Evolutionary conservation across 2,888 invertebrate genomes (phyloP).

Genomic region (Prostheceraeus crozeri): DNA sequence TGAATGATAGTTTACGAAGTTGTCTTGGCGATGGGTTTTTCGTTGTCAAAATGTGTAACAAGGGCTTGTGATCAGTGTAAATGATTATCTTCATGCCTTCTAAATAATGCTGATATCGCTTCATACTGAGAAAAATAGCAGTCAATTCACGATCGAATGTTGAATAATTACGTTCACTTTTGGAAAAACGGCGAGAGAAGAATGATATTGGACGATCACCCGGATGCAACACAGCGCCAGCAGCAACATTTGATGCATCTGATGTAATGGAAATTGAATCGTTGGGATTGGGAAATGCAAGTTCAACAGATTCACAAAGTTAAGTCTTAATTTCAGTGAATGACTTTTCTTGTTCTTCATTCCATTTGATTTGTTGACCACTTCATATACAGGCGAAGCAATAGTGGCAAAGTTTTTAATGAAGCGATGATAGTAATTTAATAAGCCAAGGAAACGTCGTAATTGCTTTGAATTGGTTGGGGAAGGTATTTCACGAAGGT

Average conservation of each 20-base stretch:
- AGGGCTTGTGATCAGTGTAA: slow-evolving; percentile 44
- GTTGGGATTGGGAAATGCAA: slow-evolving; percentile 4
- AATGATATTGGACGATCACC: slow-evolving; percentile 38
- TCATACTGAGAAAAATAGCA: slow-evolving; percentile 18
- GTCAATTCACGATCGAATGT: slow-evolving; percentile 26
- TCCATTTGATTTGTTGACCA: slow-evolving; percentile 15
- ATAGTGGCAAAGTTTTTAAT: slow-evolving; percentile 34
- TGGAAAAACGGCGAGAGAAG: slow-evolving; percentile 32
- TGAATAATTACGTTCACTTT: background rate
- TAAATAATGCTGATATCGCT: slow-evolving; percentile 40
- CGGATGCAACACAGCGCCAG: slow-evolving; percentile 19
- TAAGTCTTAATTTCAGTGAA: slow-evolving; percentile 18
- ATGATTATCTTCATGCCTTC: slow-evolving; percentile 51
- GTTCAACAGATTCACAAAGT: background rate
- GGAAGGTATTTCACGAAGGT: too few relatives aligned
- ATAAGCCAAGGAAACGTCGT: slow-evolving; percentile 32
- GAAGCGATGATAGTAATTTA: slow-evolving; percentile 42
- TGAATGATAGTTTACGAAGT: background rate
- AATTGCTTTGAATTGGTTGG: too few relatives aligned
- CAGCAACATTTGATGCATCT: slow-evolving; percentile 22
- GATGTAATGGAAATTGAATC: background rate
- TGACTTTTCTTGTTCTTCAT: background rate
- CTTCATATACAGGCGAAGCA: slow-evolving; percentile 1
- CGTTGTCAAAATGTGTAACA: too few relatives aligned
- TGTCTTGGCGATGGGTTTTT: slow-evolving; percentile 2